Base-by-base conservation (phyloP, 1,140 invertebrate species). In the Paralvinella palmiformis region DNA sequence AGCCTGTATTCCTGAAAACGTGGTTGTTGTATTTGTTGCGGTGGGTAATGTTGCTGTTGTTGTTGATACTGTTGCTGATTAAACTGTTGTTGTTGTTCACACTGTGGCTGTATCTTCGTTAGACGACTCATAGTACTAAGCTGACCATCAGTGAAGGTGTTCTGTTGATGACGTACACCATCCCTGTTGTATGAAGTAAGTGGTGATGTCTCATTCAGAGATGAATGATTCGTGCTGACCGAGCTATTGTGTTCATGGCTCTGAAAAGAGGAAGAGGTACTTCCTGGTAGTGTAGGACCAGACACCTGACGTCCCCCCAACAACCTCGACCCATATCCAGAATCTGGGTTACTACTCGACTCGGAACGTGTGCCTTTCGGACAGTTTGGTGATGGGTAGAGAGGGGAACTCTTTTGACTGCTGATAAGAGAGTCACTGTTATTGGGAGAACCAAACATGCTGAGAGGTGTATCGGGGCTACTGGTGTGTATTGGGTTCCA, bases 261-360 rank as follows among this genome's bases (percentile, higher is more conserved):
- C 48, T 17, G 24, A 22, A 6, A 29, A 29, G 31, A 52, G 6
- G 48, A 52, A 15, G 48, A 22, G 1, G 48, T 22, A 17, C 48
- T 29, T 22, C 24, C 24, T 22, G 4, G 31, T 27, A 29, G 48
- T 29, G 24, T 52, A 22, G 24, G 24, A 2, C 6, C 24, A 29
- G 48, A 29, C 2, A 52, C 48, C 10, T 22, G 48, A 52, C 24
- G 48, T 52, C n/a, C 31, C n/a, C 48, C 48, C 24, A n/a, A n/a
- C n/a, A n/a, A n/a, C n/a, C n/a, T n/a, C n/a, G 37, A 41, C 33
- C 55, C 55, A 32, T 57, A 57, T 27, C 55, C 55, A 27, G 55
- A 57, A 36, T 57, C 55, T 1, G 55, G 55, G 55, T 57, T 57
- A n/a, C 55, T 57, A 20, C 55, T 36, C 27, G 24, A 7, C 13